A percentile compares a stretch with the other conserved stretches of the same genome.
phyloP scores from a whole-genome alignment of 2,888 invertebrate genomes.

The Gasteruption jaculator region DNA sequence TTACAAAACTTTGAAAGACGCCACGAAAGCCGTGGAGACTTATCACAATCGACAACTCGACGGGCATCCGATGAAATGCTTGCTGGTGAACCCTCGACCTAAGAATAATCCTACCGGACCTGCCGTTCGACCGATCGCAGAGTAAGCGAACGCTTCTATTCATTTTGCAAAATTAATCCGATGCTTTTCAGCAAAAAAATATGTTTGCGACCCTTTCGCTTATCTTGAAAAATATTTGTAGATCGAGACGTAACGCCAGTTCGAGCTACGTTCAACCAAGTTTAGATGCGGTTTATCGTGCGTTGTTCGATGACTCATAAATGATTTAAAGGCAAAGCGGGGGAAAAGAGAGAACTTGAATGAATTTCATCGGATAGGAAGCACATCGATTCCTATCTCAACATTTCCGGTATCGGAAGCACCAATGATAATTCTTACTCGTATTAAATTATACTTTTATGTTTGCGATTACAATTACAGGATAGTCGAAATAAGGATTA shows the following conservation, averaged over 20 bases:
- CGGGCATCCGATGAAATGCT: slow-evolving; percentile 90
- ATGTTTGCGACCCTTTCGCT: too few species aligned
- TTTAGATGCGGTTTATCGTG: slow-evolving; percentile 47
- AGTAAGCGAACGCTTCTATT: slow-evolving; percentile 32
- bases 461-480: too few species aligned
- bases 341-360: too few species aligned
- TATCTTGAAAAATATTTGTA: too few species aligned
- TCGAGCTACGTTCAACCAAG: slow-evolving; percentile 47
- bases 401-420: too few species aligned
- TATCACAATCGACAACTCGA: slow-evolving; percentile 92
- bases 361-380: too few species aligned
- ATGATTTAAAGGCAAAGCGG: too few species aligned
- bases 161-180: not conserved
- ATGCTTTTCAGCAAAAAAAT: not conserved
- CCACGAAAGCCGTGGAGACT: slow-evolving; percentile 84
- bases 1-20: slow-evolving; percentile 80
- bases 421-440: too few species aligned
- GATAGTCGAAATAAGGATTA: too few species aligned
- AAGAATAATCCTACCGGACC: slow-evolving; percentile 59
- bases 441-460: too few species aligned
- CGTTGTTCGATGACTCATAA: slow-evolving; percentile 44
- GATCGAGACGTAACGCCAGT: slow-evolving; percentile 40
- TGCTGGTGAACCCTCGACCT: slow-evolving; percentile 74
- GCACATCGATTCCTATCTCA: too few species aligned
- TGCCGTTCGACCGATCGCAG: slow-evolving; percentile 46